A percentile compares a stretch with the other conserved stretches of the same genome.
These are phyloP conservation scores for Nothobranchius furzeri DNA, from an alignment of 2,113 vertebrate genomes.

Conservation along the genomic window DNA sequence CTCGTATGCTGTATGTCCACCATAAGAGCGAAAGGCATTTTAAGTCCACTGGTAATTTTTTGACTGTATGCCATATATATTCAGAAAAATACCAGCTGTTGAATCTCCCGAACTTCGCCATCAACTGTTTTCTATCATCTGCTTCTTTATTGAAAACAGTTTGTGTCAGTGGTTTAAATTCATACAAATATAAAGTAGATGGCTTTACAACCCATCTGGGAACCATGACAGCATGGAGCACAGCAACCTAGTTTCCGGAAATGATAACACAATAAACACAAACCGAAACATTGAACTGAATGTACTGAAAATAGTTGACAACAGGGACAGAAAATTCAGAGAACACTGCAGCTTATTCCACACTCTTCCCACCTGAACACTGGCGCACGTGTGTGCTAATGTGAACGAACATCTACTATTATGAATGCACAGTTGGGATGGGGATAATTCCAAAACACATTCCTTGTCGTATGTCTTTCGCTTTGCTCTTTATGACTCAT, in stretches of 20 bases:
- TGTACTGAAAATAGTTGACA: not conserved
- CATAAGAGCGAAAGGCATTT: too few relatives aligned
- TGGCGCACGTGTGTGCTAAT: not conserved
- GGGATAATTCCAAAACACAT: slow-evolving; percentile 28
- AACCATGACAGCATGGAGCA: not conserved
- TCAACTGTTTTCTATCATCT: not conserved
- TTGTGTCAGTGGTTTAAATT: not conserved
- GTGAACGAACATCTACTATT: slow-evolving; percentile 1
- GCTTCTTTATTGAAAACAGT: not conserved
- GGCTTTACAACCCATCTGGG: not conserved
- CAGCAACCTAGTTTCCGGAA: not conserved
- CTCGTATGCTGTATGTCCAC: too few relatives aligned
- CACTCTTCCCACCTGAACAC: not conserved
- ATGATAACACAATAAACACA: slow-evolving; percentile 5
- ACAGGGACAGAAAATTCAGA: not conserved
- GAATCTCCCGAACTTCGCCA: too few relatives aligned
- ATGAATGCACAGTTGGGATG: slow-evolving; percentile 7
- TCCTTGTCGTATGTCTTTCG: slow-evolving; percentile 25
- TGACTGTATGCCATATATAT: too few relatives aligned
- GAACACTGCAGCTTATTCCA: not conserved
- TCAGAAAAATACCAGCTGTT: too few relatives aligned
- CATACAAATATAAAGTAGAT: slow-evolving; percentile 1
- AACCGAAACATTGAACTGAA: not conserved
- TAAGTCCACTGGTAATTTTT: too few relatives aligned
- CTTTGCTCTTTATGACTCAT: slow-evolving; percentile 58